Conservation (phyloP, 2,797 vertebrate genomes). For the Pteropus rufus region DNA sequence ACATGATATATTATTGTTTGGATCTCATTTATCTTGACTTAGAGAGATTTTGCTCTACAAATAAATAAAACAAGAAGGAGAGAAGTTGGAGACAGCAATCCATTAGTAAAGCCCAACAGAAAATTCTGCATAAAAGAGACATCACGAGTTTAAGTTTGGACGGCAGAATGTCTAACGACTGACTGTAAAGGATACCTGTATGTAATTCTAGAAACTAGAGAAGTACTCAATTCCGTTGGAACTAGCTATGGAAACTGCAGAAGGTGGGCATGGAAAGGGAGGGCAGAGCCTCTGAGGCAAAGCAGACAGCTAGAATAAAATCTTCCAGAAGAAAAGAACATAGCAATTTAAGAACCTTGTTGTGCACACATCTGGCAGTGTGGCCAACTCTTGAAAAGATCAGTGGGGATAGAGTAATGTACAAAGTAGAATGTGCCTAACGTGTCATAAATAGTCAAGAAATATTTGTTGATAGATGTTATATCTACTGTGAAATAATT, state of each 20-base stretch:
- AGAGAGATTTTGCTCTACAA: not conserved
- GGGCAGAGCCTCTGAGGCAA: rapidly evolving
- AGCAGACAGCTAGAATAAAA: not conserved
- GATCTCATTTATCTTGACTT: not conserved
- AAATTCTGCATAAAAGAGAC: not conserved
- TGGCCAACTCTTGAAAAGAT: not conserved
- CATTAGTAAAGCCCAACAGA: not conserved
- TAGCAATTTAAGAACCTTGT: not conserved
- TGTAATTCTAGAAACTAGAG: not conserved
- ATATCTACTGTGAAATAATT: not conserved
- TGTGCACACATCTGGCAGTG: no score
- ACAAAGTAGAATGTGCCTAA: not conserved
- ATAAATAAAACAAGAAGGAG: not conserved
- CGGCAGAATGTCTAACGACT: not conserved
- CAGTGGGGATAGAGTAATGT: not conserved
- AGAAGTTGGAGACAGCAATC: not conserved
- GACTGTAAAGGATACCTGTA: not conserved
- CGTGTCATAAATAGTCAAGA: not conserved
- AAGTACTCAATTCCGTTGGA: not conserved
- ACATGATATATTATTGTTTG: not conserved
- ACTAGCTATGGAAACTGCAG: not conserved
- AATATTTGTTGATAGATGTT: not conserved
- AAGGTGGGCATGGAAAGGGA: rapidly evolving
- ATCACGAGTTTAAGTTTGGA: not conserved
- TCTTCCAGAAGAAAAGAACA: not conserved